Evolutionary conservation across 2,888 invertebrate genomes (phyloP), one percentile per base, ranked within the genome.

Genomic region (Tridacna gigas): DNA sequence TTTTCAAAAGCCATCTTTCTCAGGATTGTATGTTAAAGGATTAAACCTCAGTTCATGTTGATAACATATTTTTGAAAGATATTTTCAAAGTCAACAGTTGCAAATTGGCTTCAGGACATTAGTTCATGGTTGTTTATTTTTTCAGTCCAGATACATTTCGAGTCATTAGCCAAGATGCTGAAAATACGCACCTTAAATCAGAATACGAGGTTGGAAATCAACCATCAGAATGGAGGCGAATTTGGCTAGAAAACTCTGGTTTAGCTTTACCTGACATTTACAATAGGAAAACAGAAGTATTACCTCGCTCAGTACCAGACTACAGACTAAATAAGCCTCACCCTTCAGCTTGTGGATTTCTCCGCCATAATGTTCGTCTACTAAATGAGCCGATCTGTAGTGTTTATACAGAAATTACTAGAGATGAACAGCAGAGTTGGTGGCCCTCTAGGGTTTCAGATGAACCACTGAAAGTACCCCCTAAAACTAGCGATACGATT

Each of bases 331-430:
- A 94, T 82, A 89, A 90, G 48, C 94, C 94, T 11, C 93, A 93
- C 74, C 91, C 93, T n/a, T 82, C 78, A 12, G 86, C 88, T 18
- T 93, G 93, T 81, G 90, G 90, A 15, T 94, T 94, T 88, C 86
- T 94, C 11, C 80, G 93, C n/a, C 90, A 92, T 56, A 92, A 94
- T 90, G 94, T 93, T 3, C 80, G 90, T 26, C 83, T 92, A 11
- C 83, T 94, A 61, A 93, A 93, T 88, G 94, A 93, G 71, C 94
- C 94, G 20, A 89, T 94, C 22, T 94, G 94, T 86, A 89, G 91
- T 84, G 94, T 94, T 3, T 86, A 90, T 79, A 94, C 94, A 25
- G 82, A 88, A 15, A 80, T 82, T 25, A 89, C 91, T 48, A 86
- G 86, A 25, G 78, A 83, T 51, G 92, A 92, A 60, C 92, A 93